Base-by-base conservation (phyloP, 2,888 invertebrate genomes). In the Augochlorella aurata region DNA sequence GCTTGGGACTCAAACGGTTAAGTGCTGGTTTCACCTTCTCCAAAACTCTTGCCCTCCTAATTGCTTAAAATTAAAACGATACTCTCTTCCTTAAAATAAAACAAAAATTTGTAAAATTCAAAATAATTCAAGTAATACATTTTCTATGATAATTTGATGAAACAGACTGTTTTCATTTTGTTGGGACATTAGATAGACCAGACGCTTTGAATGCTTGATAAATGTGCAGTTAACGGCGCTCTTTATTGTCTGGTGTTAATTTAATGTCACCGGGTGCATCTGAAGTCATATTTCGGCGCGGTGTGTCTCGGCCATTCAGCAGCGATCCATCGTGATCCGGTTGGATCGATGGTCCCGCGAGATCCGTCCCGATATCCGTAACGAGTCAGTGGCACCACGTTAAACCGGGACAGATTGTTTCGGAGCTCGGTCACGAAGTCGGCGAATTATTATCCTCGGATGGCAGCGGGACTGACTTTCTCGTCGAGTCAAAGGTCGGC, bases 401-500 rank as follows among this genome's bases (percentile, higher is more conserved):
- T 74, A 47, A 70, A 52, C 45, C 14, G 49, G 24, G 58, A 49
- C 66, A 58, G 70, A 74, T 74, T 70, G 74, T 71, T 70, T 50
- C 54, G 38, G 38, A 38, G 38, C 38, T 38, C 38, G 44, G 50
- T 45, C 50, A 65, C 16, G 45, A 44, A 74, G 24, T 44, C 66
- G 67, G 44, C 24, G 77, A 81, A 73, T 81, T 75, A 75, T 79
- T 38, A 7, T 29, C 24, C n/a, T 45, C 9, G 63, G 45, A 77
- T 49, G 73, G 50, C 16, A 12, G 12, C 29, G 63, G 76, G 81
- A 83, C 85, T 77, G 85, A 80, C 87, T 87, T 87, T 82, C 83
- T 72, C 80, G 38, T 10, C 18, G 68, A 61, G 74, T 69, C 63
- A 73, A 80, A 73, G 68, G 49, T 67, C 77, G 52, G 54, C 74